Base-by-base conservation (phyloP, 2,888 invertebrate genomes). In the Eristalis tenax region DNA sequence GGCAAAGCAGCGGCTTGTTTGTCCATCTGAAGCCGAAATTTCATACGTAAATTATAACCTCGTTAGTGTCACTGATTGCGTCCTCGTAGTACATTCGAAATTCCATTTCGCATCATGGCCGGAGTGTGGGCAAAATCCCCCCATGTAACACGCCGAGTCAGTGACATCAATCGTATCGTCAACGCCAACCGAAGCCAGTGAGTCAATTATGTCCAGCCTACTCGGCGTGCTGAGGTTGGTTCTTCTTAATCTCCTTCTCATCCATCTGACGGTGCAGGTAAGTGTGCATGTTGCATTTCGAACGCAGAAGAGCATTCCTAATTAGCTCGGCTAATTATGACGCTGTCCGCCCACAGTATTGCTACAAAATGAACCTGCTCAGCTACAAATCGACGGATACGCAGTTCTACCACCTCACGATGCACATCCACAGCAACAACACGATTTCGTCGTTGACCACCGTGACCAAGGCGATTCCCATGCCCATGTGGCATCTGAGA, bases 401-500 rank as follows among this genome's bases (percentile, higher is more conserved):
- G 0, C 89, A 90, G 15, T 84, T 84, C 23, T 91, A 91, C 82
- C 82, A 81, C 0, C 70, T 91, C 1, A 59, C 35, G 0, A 88
- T 91, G 66, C 73, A 70, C 1, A 8, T 91, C 63, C 82, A 89
- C 57, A 71, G 28, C 15, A 91, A 92, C 83, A 90, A 90, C 64
- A 90, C 91, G 0, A 26, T 91, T 57, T 89, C 89, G 0, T 90
- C 92, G 50, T 59, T 90, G 28, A 90, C 90, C 0, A 78, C 56
- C 15, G 91, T 92, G 43, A 76, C 74, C 5, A 82, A 90, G 64
- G 89, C 89, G 0, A 89, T 91, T 35, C 10, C 89, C 8, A 73
- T 90, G 4, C 91, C 91, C 0, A 22, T 89, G 66, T 91, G 91
- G 91, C 89, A 90, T 56, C 4, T 91, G 8, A 35, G 89, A 4